These are phyloP conservation scores for Megalops cyprinoides DNA, from an alignment of 2,797 vertebrate genomes.

Conservation along the genomic window DNA sequence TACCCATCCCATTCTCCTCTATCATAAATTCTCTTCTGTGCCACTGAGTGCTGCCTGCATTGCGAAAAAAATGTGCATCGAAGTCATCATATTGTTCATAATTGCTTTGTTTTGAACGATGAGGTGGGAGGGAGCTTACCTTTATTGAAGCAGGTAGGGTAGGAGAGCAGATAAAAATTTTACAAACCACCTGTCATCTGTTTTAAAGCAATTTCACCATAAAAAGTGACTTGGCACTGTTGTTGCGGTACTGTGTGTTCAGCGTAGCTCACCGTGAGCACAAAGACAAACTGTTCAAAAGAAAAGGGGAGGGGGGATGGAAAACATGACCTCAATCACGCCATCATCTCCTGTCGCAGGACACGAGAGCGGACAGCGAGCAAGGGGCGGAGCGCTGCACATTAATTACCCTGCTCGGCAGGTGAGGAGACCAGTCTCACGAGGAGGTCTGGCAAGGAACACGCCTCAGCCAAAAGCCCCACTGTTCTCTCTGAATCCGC, in stretches of 20 bases:
- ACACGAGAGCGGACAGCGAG: background rate
- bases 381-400: background rate
- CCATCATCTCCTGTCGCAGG: background rate
- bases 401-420: slow-evolving; percentile 17
- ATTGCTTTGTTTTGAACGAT: background rate
- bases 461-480: background rate
- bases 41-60: background rate
- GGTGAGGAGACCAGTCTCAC: background rate
- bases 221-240: no score
- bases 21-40: background rate
- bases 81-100: no score
- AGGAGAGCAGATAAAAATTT: no score
- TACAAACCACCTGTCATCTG: no score
- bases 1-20: background rate
- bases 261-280: background rate
- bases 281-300: background rate
- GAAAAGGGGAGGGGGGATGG: background rate
- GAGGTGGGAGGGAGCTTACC: no score
- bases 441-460: background rate
- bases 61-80: background rate
- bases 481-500: background rate
- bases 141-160: no score
- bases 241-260: no score
- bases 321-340: background rate
- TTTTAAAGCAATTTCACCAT: no score